Evolutionary conservation across 2,888 invertebrate genomes (phyloP), one percentile per base, ranked within the genome.

Genomic region (Lasioglossum malachurum): DNA sequence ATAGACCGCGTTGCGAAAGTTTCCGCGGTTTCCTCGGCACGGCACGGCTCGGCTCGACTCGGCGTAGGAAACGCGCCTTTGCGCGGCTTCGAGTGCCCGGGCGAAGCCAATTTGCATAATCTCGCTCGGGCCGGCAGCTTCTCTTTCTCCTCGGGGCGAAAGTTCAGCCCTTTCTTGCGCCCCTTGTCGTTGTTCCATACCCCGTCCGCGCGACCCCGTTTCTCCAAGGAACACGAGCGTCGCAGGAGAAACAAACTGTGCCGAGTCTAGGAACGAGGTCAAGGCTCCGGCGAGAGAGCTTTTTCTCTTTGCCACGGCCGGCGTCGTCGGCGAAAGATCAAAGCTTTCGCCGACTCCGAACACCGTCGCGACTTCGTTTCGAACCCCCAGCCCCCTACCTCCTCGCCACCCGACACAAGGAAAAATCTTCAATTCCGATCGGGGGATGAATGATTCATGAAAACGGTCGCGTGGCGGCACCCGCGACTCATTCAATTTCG

Each of bases 31-130:
- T 64, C 60, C 71, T 74, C 60, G 78, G 67, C 74, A 31, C 49
- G 7, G 49, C 23, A 1, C 46, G 46, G 2, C 19, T 5, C 16
- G 46, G 53, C 8, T 53, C 53, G 53, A 0, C 53, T 10, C 53
- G 53, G 60, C 79, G 78, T 44, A 72, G 90, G 80, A 83, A 87
- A 85, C 80, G 84, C 75, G 90, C 41, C 80, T 87, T 88, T 84
- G 81, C 84, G 71, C 76, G 76, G 75, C 35, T 82, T 80, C 75
- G 80, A 82, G 84, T 73, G 87, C 88, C 86, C 86, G 75, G 53
- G 23, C 87, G 87, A 49, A 84, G 89, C 82, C 90, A 89, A 92
- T 92, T 92, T 92, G 89, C 93, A 91, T 92, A 92, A 92, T 92
- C 90, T 91, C 86, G 74, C 69, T 72, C 38, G 69, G 49, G 53